A percentile compares a stretch with the other conserved stretches of the same genome.
Evolutionary conservation across 1,140 invertebrate species (phyloP).

Genomic region (Sitophilus oryzae): DNA sequence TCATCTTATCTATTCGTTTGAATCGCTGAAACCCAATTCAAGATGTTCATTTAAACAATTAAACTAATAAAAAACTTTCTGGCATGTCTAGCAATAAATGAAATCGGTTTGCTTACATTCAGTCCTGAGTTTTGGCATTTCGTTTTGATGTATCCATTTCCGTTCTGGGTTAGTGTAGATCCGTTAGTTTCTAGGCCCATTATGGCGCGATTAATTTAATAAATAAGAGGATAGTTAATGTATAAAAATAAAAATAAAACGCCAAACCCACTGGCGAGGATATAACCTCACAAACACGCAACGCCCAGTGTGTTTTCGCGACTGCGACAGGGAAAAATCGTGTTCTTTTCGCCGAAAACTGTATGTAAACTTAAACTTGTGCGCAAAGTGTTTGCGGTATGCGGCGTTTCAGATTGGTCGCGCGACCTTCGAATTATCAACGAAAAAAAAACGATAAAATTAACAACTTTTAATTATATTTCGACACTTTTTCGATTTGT

Average conservation of each 20-base stretch:
- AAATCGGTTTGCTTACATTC: background rate
- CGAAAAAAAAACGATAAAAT: too few species aligned
- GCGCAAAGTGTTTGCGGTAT: background rate
- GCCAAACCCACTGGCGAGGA: background rate
- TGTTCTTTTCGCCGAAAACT: background rate
- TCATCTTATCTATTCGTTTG: background rate
- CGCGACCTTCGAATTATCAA: background rate
- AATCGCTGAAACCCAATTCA: background rate
- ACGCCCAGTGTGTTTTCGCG: too few species aligned
- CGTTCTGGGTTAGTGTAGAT: background rate
- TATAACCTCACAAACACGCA: background rate
- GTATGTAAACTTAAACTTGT: background rate
- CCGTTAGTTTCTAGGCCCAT: background rate
- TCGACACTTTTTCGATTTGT: too few species aligned
- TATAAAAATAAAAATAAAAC: background rate
- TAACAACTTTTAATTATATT: too few species aligned
- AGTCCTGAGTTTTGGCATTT: background rate
- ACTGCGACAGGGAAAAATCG: background rate
- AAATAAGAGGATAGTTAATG: background rate
- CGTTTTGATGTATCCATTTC: background rate
- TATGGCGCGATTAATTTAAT: background rate
- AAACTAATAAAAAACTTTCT: background rate
- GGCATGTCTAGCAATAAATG: too few species aligned
- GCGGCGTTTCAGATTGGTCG: background rate
- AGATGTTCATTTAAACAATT: too few species aligned